These are phyloP conservation scores for Platichthys stellatus DNA, from an alignment of 2,113 vertebrate species.

Conservation along the genomic window DNA sequence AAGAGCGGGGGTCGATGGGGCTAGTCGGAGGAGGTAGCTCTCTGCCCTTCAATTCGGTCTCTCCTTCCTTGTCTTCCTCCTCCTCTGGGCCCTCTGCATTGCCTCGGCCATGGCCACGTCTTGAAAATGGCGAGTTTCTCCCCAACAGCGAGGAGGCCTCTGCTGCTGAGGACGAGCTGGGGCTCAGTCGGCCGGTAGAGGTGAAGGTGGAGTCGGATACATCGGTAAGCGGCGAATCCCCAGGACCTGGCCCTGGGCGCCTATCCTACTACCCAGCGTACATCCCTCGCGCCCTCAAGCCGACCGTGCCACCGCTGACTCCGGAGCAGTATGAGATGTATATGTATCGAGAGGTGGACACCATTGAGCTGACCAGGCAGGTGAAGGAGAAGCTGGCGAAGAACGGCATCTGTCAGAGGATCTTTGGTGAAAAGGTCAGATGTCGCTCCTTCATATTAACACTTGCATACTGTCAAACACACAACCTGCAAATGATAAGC, in stretches of 20 bases:
- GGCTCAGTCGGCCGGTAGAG: constrained; percentile 78
- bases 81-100: constrained; percentile 89
- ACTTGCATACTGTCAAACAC: not conserved
- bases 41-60: constrained; percentile 89
- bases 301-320: constrained; percentile 93
- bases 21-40: constrained; percentile 52
- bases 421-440: constrained; percentile 98
- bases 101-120: constrained; percentile 86
- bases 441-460: not conserved
- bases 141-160: constrained; percentile 86
- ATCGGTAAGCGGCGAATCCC: constrained; percentile 70
- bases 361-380: constrained; percentile 94
- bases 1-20: constrained; percentile 81
- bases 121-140: constrained; percentile 80
- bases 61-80: constrained; percentile 91
- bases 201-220: constrained; percentile 88
- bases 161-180: constrained; percentile 83
- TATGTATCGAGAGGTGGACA: constrained; percentile 99
- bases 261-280: constrained; percentile 92
- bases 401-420: constrained; percentile 98
- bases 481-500: too few species aligned
- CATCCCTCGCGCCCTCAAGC: constrained; percentile 92
- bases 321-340: constrained; percentile 98
- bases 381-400: constrained; percentile 99
- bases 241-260: constrained; percentile 66